phyloP scores from a whole-genome alignment of 2,113 vertebrate species.

The Pogonocichla stellata region DNA sequence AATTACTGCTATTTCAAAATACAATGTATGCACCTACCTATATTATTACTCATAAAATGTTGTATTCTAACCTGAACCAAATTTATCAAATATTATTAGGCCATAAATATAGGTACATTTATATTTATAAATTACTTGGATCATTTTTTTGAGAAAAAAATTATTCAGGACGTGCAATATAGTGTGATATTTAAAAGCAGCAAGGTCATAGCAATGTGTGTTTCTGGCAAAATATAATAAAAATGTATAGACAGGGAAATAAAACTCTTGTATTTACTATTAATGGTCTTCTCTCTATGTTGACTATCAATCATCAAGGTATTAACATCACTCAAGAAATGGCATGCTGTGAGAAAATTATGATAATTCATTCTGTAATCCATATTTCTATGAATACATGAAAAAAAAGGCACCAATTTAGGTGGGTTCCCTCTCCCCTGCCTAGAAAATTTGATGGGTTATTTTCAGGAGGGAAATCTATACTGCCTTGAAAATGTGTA shows the following conservation, averaged over 20 bases:
- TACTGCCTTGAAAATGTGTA: background rate
- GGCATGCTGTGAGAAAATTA: background rate
- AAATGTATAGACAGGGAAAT: background rate
- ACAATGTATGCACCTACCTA: background rate
- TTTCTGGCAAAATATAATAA: background rate
- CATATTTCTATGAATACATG: background rate
- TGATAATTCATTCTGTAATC: background rate
- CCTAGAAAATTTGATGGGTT: background rate
- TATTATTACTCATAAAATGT: background rate
- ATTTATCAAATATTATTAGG: background rate
- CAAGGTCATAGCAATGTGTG: background rate
- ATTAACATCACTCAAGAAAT: background rate
- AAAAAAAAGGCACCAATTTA: background rate
- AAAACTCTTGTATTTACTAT: background rate
- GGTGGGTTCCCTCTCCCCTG: background rate
- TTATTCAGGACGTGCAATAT: background rate
- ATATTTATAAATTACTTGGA: background rate
- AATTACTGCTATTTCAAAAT: background rate
- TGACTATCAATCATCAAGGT: background rate
- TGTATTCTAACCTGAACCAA: background rate
- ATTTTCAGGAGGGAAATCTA: conserved; percentile 10
- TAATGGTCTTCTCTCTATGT: background rate
- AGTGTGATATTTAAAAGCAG: background rate
- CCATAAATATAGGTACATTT: background rate
- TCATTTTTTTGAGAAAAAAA: background rate